These are phyloP conservation scores for Coregonus clupeaformis DNA, from an alignment of 2,113 vertebrate species.

Conservation along the genomic window DNA sequence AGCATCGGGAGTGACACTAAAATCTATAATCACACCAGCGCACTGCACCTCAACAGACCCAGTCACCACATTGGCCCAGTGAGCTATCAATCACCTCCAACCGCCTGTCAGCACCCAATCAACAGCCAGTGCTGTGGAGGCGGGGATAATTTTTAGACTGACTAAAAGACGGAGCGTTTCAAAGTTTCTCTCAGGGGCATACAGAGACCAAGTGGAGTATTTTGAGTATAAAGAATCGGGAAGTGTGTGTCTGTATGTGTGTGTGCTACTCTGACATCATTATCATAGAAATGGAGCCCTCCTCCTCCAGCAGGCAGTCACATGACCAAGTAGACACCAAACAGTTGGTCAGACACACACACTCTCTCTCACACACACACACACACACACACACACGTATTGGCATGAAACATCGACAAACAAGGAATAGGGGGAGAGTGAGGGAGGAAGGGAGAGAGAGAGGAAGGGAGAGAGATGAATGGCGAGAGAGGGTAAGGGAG, in stretches of 20 bases:
- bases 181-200: background rate
- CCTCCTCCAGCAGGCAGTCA: too few relatives aligned
- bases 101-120: slow-evolving; percentile 37
- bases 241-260: background rate
- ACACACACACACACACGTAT: too few relatives aligned
- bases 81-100: slow-evolving; percentile 39
- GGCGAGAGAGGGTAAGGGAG: background rate
- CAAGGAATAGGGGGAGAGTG: background rate
- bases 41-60: background rate
- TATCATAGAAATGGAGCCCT: too few relatives aligned
- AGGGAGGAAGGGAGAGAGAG: background rate
- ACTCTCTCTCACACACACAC: too few relatives aligned
- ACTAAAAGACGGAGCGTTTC: background rate
- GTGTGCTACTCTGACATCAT: too few relatives aligned
- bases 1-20: slow-evolving; percentile 11
- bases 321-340: too few relatives aligned
- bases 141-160: background rate
- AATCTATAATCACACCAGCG: slow-evolving; percentile 22
- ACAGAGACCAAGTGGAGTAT: background rate
- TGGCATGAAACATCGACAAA: background rate
- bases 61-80: slow-evolving; percentile 17
- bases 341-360: too few relatives aligned
- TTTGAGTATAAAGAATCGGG: background rate
- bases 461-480: slow-evolving; percentile 9
- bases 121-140: slow-evolving; percentile 16